phyloP scores from a whole-genome alignment of 2,888 invertebrate genomes.

The Tromatobia lineatoria region DNA sequence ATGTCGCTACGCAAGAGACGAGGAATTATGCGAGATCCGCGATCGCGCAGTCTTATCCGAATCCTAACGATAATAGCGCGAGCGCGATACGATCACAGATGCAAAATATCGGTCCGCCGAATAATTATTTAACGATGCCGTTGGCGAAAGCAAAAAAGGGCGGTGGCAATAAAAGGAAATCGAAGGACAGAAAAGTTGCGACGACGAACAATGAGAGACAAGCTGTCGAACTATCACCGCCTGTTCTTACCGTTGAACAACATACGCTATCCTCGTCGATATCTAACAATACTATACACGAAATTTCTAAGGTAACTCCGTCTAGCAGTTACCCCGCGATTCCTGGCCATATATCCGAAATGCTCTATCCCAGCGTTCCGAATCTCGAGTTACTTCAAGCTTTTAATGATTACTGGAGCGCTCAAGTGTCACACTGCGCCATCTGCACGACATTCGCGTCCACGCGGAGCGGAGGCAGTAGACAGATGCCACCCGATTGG shows the following conservation, averaged over 20 bases:
- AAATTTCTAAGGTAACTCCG: constrained; percentile 30
- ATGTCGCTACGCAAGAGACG: constrained; percentile 33
- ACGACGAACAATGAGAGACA: constrained; percentile 31
- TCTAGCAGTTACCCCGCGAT: constrained; percentile 69
- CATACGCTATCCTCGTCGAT: constrained; percentile 16
- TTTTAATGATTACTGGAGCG: constrained; percentile 86
- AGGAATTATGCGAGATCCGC: constrained; percentile 11
- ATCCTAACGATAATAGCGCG: constrained; percentile 48
- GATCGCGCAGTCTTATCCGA: neutral
- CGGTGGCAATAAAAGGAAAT: constrained; percentile 40
- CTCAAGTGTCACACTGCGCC: constrained; percentile 87
- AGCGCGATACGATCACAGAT: constrained; percentile 57
- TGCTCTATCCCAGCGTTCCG: constrained; percentile 84
- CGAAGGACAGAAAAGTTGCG: constrained; percentile 14
- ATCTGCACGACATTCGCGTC: constrained; percentile 87
- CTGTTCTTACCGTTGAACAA: constrained; percentile 67
- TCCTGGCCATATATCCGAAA: constrained; percentile 82
- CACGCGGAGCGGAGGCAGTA: constrained; percentile 76
- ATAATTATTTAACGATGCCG: constrained; percentile 45
- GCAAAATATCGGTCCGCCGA: constrained; percentile 52
- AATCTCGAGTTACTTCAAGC: constrained; percentile 85
- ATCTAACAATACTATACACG: neutral
- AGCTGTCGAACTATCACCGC: constrained; percentile 59
- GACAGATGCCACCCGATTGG: constrained; percentile 83
- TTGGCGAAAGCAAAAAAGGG: constrained; percentile 45